A percentile compares a stretch with the other conserved stretches of the same genome.
Evolutionary conservation across 2,888 invertebrate genomes (phyloP).

Genomic region (Ecliptopera silaceata): DNA sequence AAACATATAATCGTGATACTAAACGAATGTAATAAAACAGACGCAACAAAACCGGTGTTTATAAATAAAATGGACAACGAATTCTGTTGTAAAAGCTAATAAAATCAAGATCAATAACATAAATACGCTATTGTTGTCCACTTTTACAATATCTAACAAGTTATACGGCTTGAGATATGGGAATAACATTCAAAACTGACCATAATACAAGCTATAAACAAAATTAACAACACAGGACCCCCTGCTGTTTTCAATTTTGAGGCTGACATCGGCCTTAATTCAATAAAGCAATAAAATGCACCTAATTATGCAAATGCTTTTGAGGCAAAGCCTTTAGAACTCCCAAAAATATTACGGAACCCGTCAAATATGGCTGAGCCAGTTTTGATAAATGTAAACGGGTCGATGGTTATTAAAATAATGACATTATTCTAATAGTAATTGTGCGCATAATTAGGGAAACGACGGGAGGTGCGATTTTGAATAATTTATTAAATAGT

Average conservation of each 20-base stretch:
- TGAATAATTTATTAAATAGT: constrained; percentile 42
- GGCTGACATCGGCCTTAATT: constrained; percentile 81
- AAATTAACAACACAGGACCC: constrained; percentile 81
- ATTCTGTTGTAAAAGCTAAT: constrained; percentile 51
- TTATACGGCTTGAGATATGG: constrained; percentile 76
- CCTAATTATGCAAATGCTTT: constrained; percentile 83
- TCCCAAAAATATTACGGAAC: constrained; percentile 69
- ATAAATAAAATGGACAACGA: constrained; percentile 43
- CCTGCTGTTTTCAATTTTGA: constrained; percentile 82
- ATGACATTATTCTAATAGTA: constrained; percentile 64
- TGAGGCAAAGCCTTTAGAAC: constrained; percentile 73
- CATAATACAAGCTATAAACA: constrained; percentile 82
- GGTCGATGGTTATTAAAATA: constrained; percentile 55
- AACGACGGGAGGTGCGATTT: constrained; percentile 51
- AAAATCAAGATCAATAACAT: constrained; percentile 76
- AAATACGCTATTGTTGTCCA: constrained; percentile 74
- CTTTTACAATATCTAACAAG: constrained; percentile 70
- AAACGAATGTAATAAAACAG: constrained; percentile 40
- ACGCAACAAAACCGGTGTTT: constrained; percentile 34
- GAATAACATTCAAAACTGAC: constrained; percentile 76
- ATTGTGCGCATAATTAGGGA: constrained; percentile 59
- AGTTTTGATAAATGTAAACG: constrained; percentile 68
- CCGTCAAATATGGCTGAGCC: constrained; percentile 64
- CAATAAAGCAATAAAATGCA: constrained; percentile 84
- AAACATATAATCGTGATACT: constrained; percentile 28